Evolutionary conservation across 2,113 vertebrate genomes (phyloP).

Genomic region (Sinocyclocheilus anophthalmus): DNA sequence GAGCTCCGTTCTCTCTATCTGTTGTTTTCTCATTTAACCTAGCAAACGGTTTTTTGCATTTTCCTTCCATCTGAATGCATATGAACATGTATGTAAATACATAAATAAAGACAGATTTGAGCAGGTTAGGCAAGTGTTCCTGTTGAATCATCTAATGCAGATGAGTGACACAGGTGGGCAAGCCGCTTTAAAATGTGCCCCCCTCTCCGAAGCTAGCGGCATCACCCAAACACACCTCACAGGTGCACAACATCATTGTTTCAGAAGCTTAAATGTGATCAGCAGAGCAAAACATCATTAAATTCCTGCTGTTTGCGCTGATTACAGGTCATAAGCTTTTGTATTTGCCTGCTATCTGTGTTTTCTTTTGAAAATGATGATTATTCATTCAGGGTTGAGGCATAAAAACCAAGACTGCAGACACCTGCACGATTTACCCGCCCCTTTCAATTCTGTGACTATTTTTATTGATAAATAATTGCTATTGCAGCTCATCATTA

Average conservation of each 20-base stretch:
- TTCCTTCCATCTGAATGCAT: not conserved
- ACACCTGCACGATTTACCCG: slow-evolving; percentile 90
- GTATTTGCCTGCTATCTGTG: slow-evolving; percentile 84
- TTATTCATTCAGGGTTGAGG: slow-evolving; percentile 80
- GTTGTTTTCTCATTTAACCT: not conserved
- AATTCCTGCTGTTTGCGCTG: slow-evolving; percentile 77
- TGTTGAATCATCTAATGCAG: slow-evolving; percentile 30
- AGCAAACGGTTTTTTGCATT: not conserved
- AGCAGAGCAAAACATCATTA: slow-evolving; percentile 80
- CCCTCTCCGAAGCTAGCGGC: not conserved
- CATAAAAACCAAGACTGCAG: slow-evolving; percentile 84
- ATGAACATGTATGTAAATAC: no score
- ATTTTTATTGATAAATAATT: slow-evolving; percentile 99
- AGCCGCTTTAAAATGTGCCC: not conserved
- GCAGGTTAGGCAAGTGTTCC: slow-evolving; percentile 19
- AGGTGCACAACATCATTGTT: slow-evolving; percentile 86
- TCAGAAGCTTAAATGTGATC: slow-evolving; percentile 76
- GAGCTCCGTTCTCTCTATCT: not conserved
- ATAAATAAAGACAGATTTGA: not conserved
- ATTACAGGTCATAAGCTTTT: slow-evolving; percentile 87
- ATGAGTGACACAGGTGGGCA: slow-evolving; percentile 41
- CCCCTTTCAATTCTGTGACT: slow-evolving; percentile 91
- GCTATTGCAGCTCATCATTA: slow-evolving; percentile 91
- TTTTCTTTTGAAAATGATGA: slow-evolving; percentile 86
- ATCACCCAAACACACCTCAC: slow-evolving; percentile 63